phyloP scores from a whole-genome alignment of 2,113 vertebrate species.

The Piprites chloris region DNA sequence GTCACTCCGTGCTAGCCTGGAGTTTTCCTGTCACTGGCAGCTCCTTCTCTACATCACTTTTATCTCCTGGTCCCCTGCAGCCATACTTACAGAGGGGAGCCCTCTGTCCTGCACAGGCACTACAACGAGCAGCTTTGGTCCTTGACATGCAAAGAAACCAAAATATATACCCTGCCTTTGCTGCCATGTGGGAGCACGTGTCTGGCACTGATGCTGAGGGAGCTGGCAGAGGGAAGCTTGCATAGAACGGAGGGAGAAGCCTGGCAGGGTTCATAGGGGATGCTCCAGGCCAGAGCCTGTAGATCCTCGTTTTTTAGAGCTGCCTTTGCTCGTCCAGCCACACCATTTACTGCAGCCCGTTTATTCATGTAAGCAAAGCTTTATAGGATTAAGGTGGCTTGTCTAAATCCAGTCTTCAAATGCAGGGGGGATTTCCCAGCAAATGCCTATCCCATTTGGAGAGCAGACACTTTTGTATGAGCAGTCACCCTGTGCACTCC shows the following conservation, averaged over 20 bases:
- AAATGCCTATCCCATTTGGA: not conserved
- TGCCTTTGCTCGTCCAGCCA: not conserved
- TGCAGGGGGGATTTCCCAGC: not conserved
- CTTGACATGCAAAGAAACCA: not conserved
- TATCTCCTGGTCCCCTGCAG: not conserved
- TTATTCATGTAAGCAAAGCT: conserved; percentile 3
- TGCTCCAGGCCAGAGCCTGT: not conserved
- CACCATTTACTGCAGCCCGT: not conserved
- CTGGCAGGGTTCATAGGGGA: not conserved
- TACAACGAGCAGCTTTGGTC: not conserved
- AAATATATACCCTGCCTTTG: not conserved
- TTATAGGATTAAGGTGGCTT: conserved; percentile 22
- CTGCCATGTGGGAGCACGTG: not conserved
- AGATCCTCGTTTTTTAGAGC: not conserved
- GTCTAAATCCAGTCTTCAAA: conserved; percentile 44
- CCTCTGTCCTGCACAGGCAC: not conserved
- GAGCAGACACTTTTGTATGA: not conserved
- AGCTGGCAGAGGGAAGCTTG: not conserved
- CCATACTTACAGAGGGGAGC: rapidly evolving
- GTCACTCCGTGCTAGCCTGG: not conserved
- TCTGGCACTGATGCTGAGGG: not conserved
- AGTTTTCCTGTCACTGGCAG: not conserved
- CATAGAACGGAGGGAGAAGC: not conserved
- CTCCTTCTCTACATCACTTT: not conserved
- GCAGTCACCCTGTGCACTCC: not conserved